Evolutionary conservation across 2,888 invertebrate genomes (phyloP).

Genomic region (Chalcosyrphus nemorum): DNA sequence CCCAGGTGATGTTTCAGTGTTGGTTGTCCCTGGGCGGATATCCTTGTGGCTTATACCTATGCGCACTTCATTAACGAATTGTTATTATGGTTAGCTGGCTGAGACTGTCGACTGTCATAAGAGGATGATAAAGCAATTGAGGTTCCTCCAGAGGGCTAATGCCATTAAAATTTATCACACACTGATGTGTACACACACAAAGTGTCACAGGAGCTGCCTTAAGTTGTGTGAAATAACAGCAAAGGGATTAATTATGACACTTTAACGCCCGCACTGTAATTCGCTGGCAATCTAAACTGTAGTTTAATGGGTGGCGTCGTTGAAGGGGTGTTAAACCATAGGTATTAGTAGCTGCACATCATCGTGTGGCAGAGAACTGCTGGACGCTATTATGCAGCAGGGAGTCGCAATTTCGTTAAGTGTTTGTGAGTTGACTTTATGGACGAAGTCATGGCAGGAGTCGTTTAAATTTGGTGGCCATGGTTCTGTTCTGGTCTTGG

Average conservation of each 20-base stretch:
- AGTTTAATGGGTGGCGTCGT: constrained; percentile 55
- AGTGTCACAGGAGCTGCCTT: constrained; percentile 16
- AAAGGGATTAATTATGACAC: constrained; percentile 64
- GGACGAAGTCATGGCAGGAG: not conserved
- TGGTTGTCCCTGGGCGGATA: not conserved
- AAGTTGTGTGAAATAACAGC: constrained; percentile 47
- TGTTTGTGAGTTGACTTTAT: not conserved
- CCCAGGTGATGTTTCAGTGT: constrained; percentile 32
- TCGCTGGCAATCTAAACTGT: constrained; percentile 33
- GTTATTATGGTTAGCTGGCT: constrained; percentile 31
- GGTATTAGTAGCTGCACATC: not conserved
- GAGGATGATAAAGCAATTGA: constrained; percentile 44
- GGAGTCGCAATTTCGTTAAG: constrained; percentile 25
- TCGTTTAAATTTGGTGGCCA: no score
- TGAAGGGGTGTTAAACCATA: not conserved
- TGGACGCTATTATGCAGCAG: constrained; percentile 18
- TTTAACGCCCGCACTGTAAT: constrained; percentile 39
- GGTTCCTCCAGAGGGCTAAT: constrained; percentile 51
- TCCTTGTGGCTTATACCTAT: not conserved
- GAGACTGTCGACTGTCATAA: constrained; percentile 42
- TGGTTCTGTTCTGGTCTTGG: not conserved
- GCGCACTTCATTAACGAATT: constrained; percentile 39
- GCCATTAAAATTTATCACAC: constrained; percentile 44
- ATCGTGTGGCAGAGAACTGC: not conserved
- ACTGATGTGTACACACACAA: constrained; percentile 22